Percentiles rank a stretch among this genome's conserved stretches.
phyloP scores from a whole-genome alignment of 2,113 vertebrate genomes.

The Mastomys natalensis region DNA sequence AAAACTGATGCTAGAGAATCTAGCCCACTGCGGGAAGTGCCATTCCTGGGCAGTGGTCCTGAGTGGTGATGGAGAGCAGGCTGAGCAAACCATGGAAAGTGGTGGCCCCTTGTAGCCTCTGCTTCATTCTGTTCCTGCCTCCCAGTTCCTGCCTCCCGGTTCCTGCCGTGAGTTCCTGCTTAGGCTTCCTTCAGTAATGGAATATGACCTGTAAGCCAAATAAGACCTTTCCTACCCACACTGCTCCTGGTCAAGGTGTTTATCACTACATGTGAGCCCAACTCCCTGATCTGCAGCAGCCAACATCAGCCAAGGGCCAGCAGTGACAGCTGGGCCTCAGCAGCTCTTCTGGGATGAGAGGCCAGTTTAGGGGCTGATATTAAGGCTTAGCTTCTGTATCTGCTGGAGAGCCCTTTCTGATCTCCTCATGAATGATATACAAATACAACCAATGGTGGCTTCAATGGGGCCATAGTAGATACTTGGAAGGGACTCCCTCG shows the following conservation, averaged over 20 bases:
- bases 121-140: neutral
- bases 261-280: neutral
- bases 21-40: neutral
- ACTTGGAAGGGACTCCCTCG: neutral
- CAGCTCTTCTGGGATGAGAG: neutral
- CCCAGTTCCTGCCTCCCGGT: neutral
- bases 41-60: neutral
- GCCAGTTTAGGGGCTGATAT: neutral
- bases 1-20: neutral
- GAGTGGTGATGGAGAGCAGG: neutral
- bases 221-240: neutral
- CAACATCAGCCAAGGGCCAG: no score
- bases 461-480: neutral
- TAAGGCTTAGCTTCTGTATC: neutral
- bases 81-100: neutral
- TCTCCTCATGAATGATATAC: neutral
- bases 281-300: no score
- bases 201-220: neutral
- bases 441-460: neutral
- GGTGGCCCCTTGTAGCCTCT: neutral
- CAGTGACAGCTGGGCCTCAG: neutral
- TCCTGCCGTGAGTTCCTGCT: neutral
- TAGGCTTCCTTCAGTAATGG: neutral
- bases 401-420: neutral
- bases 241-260: neutral